phyloP scores from a whole-genome alignment of 92 coral and sea anemone species.

The Virgularia gustaviana region DNA sequence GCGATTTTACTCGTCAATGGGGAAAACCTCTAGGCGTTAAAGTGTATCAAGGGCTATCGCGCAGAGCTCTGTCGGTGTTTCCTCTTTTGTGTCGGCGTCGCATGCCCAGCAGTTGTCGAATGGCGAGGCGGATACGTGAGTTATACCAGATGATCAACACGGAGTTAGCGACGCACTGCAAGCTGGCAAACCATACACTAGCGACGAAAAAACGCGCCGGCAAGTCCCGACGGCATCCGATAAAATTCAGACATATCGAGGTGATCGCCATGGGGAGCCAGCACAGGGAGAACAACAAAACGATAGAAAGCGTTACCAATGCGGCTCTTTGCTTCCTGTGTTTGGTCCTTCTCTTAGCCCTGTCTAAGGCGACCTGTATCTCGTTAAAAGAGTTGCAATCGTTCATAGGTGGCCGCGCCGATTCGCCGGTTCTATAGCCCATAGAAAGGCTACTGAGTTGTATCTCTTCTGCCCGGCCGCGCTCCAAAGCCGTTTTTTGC shows the following conservation, averaged over 20 bases:
- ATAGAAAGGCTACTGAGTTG: conserved; percentile 62
- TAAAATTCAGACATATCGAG: conserved; percentile 54
- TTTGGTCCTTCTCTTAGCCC: conserved; percentile 30
- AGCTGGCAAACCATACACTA: conserved; percentile 80
- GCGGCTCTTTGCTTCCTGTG: conserved; percentile 76
- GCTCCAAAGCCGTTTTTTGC: conserved; percentile 63
- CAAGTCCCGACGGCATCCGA: conserved; percentile 48
- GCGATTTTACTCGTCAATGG: no score
- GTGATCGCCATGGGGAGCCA: conserved; percentile 84
- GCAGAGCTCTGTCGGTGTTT: neutral
- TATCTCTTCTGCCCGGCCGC: conserved; percentile 53
- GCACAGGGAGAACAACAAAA: conserved; percentile 65
- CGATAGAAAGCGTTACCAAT: conserved; percentile 59
- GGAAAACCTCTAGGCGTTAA: no score
- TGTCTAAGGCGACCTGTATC: neutral
- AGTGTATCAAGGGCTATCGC: no score
- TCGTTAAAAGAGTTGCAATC: conserved; percentile 20
- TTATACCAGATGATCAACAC: conserved; percentile 68
- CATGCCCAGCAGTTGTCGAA: conserved; percentile 42
- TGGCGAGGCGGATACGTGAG: conserved; percentile 66
- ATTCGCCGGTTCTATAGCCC: conserved; percentile 49
- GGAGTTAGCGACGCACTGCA: conserved; percentile 76
- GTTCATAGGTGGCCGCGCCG: conserved; percentile 7
- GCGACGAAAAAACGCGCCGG: conserved; percentile 47
- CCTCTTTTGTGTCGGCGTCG: neutral